Conservation (phyloP, 2,888 invertebrate genomes). For the Ectobius pallidus region DNA sequence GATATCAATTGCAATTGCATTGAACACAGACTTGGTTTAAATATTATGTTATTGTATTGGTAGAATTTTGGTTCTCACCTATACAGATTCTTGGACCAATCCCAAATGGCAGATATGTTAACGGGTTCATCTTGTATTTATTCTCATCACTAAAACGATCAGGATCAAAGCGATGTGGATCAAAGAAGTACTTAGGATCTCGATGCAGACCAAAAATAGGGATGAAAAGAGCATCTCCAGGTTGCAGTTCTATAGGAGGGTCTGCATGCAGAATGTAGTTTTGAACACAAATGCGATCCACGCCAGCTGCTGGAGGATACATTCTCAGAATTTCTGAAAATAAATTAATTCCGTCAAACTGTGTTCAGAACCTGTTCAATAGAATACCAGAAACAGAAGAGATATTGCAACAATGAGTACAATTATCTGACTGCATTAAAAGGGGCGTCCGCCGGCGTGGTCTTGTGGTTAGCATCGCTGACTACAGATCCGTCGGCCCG, state of each 20-base stretch:
- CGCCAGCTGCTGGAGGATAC: background rate
- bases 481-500: no score
- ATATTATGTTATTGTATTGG: no score
- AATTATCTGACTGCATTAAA: background rate
- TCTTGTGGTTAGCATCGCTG: no score
- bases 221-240: background rate
- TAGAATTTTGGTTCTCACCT: no score
- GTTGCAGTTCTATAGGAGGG: background rate
- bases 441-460: no score
- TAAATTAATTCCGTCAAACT: background rate
- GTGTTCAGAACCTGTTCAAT: background rate
- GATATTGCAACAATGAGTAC: background rate
- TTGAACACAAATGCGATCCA: background rate
- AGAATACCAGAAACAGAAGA: background rate
- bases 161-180: background rate
- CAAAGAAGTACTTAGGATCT: background rate
- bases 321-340: background rate
- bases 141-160: no score
- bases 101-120: background rate
- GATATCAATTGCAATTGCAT: no score
- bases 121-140: background rate
- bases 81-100: background rate
- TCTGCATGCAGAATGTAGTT: background rate
- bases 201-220: background rate
- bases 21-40: no score